phyloP scores from a whole-genome alignment of 2,797 vertebrate genomes.

The Microhierax caerulescens region DNA sequence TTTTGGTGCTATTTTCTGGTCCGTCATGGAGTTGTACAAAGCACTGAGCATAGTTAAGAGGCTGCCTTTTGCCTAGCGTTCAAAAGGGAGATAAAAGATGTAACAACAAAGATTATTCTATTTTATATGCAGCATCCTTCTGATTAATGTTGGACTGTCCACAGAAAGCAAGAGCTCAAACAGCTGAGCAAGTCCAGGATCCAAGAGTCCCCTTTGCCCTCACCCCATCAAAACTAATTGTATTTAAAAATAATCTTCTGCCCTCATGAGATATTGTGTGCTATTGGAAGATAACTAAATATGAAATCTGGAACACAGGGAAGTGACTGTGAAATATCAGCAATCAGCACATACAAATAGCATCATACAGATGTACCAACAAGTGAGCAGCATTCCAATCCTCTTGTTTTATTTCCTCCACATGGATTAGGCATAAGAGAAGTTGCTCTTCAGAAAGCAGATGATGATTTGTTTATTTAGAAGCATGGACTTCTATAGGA shows the following conservation, averaged over 20 bases:
- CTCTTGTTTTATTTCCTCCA: not conserved
- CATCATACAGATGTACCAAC: not conserved
- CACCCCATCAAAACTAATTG: not conserved
- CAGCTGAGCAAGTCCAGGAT: not conserved
- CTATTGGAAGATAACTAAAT: conserved; percentile 12
- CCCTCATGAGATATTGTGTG: conserved; percentile 3
- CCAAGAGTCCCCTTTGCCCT: not conserved
- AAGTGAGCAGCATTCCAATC: not conserved
- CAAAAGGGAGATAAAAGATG: not conserved
- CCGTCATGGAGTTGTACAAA: conserved; percentile 41
- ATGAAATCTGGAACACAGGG: not conserved
- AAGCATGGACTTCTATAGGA: not conserved
- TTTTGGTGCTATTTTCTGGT: conserved; percentile 64
- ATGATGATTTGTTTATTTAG: not conserved
- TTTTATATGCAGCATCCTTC: not conserved
- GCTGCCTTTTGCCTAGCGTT: not conserved
- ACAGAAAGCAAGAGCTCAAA: not conserved
- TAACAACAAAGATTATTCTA: not conserved
- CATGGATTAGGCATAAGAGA: not conserved
- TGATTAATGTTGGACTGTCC: not conserved
- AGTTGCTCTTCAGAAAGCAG: not conserved
- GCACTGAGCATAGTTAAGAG: not conserved
- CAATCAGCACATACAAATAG: not conserved
- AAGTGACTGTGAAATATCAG: not conserved
- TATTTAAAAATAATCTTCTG: conserved; percentile 10